Evolutionary conservation across 2,888 invertebrate genomes (phyloP).

Genomic region (Scaptodrosophila latifasciaeformis): DNA sequence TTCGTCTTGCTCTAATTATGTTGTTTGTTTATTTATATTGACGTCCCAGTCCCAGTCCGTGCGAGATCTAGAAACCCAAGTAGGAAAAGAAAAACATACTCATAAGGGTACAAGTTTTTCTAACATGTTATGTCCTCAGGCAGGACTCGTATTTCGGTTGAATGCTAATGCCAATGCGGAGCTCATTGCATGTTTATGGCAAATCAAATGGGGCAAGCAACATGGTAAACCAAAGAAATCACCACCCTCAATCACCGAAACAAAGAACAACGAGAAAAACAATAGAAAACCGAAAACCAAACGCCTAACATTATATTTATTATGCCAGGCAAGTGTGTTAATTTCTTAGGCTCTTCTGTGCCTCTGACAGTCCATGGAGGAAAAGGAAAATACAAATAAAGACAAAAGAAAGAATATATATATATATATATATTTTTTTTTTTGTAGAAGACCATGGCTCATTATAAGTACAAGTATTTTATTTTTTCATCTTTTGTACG

Average conservation of each 20-base stretch:
- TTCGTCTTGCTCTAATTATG: conserved; percentile 40
- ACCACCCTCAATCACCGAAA: conserved; percentile 13
- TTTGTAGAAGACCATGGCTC: too few relatives aligned
- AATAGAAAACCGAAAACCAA: conserved; percentile 7
- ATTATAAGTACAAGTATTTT: too few relatives aligned
- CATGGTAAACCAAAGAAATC: conserved; percentile 19
- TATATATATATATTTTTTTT: too few relatives aligned
- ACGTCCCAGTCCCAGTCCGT: background rate
- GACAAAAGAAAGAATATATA: too few relatives aligned
- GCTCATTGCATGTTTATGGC: background rate
- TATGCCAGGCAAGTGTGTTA: conserved; percentile 63
- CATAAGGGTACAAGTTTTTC: conserved; percentile 54
- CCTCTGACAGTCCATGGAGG: conserved; percentile 24
- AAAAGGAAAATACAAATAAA: conserved; percentile 24
- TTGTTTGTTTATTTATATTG: conserved; percentile 33
- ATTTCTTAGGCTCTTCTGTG: conserved; percentile 48
- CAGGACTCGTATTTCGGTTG: too few relatives aligned
- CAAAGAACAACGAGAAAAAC: conserved; percentile 2
- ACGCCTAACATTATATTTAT: conserved; percentile 51
- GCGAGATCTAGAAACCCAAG: background rate
- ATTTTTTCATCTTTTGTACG: too few relatives aligned
- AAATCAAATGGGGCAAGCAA: conserved; percentile 1
- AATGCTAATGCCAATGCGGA: too few relatives aligned
- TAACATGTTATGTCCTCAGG: conserved; percentile 39
- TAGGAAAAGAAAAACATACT: too few relatives aligned